A percentile compares a stretch with the other conserved stretches of the same genome.
Evolutionary conservation across 2,797 vertebrate genomes (phyloP).

Genomic region (Leptoclinus maculatus): DNA sequence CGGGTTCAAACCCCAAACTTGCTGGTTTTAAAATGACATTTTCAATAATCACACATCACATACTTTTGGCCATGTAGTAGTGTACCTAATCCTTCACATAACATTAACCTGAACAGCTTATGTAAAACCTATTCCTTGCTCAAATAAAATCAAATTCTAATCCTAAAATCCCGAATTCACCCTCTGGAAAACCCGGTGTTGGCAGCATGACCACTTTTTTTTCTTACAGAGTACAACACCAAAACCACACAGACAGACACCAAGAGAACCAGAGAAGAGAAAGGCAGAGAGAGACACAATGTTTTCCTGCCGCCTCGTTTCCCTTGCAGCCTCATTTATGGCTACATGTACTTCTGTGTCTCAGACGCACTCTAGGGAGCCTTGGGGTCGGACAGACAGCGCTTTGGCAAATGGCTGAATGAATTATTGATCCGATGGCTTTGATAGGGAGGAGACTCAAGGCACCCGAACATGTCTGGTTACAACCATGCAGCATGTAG

Average conservation of each 20-base stretch:
- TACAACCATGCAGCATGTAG: slow-evolving; percentile 15
- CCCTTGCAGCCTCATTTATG: not conserved
- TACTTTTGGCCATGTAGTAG: not conserved
- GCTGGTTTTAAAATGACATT: not conserved
- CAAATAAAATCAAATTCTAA: not conserved
- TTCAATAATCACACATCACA: not conserved
- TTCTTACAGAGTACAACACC: too few relatives aligned
- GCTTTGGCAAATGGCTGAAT: slow-evolving; percentile 68
- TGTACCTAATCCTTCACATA: not conserved
- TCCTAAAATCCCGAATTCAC: not conserved
- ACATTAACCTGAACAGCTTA: not conserved
- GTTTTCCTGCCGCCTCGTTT: slow-evolving; percentile 15
- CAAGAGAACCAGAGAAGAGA: slow-evolving; percentile 4
- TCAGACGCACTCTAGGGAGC: slow-evolving; percentile 32
- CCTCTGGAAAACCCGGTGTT: not conserved
- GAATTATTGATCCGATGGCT: slow-evolving; percentile 79
- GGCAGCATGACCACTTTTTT: not conserved
- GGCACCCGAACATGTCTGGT: slow-evolving; percentile 58
- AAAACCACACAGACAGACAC: not conserved
- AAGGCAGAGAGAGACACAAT: not conserved
- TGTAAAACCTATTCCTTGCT: not conserved
- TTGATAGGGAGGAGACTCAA: slow-evolving; percentile 61
- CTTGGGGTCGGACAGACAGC: slow-evolving; percentile 51
- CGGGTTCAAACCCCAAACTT: not conserved
- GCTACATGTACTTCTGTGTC: slow-evolving; percentile 3